phyloP scores from a whole-genome alignment of 2,797 vertebrate genomes.

The Myripristis murdjan region DNA sequence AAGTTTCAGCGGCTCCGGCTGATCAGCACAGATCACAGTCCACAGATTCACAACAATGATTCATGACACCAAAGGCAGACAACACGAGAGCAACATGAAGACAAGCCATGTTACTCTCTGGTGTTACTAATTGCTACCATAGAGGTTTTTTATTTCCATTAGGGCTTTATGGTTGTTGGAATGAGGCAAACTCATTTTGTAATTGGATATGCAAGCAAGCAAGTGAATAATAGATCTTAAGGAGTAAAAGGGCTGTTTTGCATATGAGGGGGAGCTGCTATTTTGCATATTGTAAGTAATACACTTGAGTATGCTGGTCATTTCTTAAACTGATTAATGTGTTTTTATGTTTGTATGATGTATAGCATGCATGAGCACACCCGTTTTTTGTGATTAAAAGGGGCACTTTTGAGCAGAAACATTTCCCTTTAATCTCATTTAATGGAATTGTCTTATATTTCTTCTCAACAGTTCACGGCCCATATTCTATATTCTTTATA shows the following conservation, averaged over 20 bases:
- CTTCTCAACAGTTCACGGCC: constrained; percentile 46
- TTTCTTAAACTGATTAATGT: constrained; percentile 73
- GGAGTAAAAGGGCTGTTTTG: constrained; percentile 77
- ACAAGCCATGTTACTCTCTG: constrained; percentile 73
- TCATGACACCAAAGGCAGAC: constrained; percentile 71
- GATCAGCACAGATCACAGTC: constrained; percentile 58
- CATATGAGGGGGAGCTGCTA: constrained; percentile 76
- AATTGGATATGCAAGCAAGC: constrained; percentile 83
- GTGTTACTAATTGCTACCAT: constrained; percentile 81
- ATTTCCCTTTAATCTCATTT: constrained; percentile 57
- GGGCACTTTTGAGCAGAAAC: constrained; percentile 44
- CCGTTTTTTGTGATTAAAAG: constrained; percentile 65
- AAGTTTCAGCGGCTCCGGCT: constrained; percentile 42
- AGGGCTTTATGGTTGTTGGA: constrained; percentile 69
- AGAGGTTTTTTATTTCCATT: constrained; percentile 57
- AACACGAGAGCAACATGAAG: constrained; percentile 66
- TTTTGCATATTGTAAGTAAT: constrained; percentile 75
- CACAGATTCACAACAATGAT: constrained; percentile 46
- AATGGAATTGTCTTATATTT: constrained; percentile 61
- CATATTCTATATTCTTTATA: constrained; percentile 19
- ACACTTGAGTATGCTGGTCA: constrained; percentile 72
- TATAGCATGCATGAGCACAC: constrained; percentile 65
- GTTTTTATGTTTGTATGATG: constrained; percentile 74
- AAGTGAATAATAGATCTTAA: constrained; percentile 82
- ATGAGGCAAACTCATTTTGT: constrained; percentile 77